Conservation (phyloP, 2,888 invertebrate genomes). For the Lumbricus terrestris region DNA sequence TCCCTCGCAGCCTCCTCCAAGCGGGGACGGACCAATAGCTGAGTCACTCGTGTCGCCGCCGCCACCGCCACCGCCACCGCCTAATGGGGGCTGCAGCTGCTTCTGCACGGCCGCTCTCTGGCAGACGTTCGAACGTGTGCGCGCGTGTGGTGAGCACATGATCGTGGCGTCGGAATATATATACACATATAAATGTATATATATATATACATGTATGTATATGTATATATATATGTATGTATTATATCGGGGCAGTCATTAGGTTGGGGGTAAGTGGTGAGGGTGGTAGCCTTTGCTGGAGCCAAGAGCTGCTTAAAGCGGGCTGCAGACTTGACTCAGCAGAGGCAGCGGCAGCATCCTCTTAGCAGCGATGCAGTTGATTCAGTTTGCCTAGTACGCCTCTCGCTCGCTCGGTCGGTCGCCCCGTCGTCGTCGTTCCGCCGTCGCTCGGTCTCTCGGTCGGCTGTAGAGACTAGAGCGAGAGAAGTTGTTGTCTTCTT, state of each 20-base stretch:
- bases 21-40: neutral
- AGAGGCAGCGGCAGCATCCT: neutral
- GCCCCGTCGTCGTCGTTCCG: no score
- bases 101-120: neutral
- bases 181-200: no score
- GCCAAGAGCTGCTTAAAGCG: conserved; percentile 3
- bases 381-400: neutral
- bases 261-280: conserved; percentile 3
- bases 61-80: neutral
- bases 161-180: neutral
- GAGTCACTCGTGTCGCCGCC: neutral
- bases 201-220: no score
- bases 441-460: no score
- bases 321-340: neutral
- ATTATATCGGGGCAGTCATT: neutral
- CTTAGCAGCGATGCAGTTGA: neutral
- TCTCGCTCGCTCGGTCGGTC: no score
- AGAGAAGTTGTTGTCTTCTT: no score
- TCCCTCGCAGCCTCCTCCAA: neutral
- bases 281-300: neutral
- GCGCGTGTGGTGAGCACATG: neutral
- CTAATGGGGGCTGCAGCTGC: neutral
- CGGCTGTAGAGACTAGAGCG: no score
- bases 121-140: neutral
- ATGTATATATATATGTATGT: no score